Evolutionary conservation across 2,888 invertebrate species (phyloP).

Genomic region (Acanthosepion pharaonis): DNA sequence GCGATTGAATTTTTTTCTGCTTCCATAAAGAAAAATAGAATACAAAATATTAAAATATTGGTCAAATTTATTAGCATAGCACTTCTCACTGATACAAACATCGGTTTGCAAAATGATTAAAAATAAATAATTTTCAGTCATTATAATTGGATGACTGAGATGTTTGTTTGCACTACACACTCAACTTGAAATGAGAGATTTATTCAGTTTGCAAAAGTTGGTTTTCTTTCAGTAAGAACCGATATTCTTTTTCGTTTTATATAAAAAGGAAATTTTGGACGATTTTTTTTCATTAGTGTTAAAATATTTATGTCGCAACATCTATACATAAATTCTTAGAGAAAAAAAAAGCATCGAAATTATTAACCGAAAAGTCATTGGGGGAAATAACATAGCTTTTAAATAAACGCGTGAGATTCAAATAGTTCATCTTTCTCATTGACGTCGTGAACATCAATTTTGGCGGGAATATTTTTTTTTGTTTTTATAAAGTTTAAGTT

Average conservation of each 20-base stretch:
- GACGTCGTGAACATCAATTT: not conserved
- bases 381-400: slow-evolving; percentile 4
- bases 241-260: not conserved
- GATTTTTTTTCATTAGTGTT: not conserved
- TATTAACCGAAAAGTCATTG: not conserved
- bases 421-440: not conserved
- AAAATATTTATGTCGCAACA: not conserved
- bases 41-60: no score
- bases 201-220: not conserved
- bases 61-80: no score
- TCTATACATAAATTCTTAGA: not conserved
- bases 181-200: not conserved
- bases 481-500: not conserved
- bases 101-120: not conserved
- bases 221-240: not conserved
- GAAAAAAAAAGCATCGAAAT: slow-evolving; percentile 4
- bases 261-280: not conserved
- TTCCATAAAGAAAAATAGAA: no score
- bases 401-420: not conserved
- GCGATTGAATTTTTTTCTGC: no score
- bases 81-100: no score
- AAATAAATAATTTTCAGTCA: not conserved
- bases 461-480: not conserved
- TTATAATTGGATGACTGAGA: not conserved
- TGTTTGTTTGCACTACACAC: not conserved